Conservation (phyloP, 2,797 vertebrate species). For the Phalloptychus januarius region DNA sequence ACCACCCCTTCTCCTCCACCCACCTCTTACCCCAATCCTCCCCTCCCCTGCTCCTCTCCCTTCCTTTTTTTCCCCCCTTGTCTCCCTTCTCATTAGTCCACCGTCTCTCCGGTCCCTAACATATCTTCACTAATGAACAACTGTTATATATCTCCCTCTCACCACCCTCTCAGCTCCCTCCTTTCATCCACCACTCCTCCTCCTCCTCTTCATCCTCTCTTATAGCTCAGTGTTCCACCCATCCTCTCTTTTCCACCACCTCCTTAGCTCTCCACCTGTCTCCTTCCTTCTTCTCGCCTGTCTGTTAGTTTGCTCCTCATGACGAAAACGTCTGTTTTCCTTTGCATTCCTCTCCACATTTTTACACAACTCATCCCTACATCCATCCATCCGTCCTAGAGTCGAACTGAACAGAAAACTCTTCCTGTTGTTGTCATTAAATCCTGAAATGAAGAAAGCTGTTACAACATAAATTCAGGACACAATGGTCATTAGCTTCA, state of each 20-base stretch:
- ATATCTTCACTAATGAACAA: constrained; percentile 11
- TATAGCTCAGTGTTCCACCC: constrained; percentile 40
- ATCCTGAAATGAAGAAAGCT: not conserved
- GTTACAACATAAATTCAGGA: not conserved
- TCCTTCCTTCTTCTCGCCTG: constrained; percentile 35
- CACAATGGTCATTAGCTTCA: not conserved
- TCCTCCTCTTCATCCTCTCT: constrained; percentile 21
- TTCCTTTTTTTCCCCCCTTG: constrained; percentile 41
- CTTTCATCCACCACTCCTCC: not conserved
- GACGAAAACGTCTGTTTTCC: constrained; percentile 36
- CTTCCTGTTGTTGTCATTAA: not conserved
- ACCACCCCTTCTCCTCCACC: constrained; percentile 13
- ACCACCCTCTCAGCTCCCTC: not conserved
- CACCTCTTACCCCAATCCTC: constrained; percentile 4
- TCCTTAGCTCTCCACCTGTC: constrained; percentile 46
- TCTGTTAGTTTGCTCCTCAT: constrained; percentile 36
- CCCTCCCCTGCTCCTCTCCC: constrained; percentile 11
- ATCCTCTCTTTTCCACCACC: constrained; percentile 38
- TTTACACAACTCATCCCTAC: constrained; percentile 1
- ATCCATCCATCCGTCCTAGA: constrained; percentile 22
- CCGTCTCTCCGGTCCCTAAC: constrained; percentile 51
- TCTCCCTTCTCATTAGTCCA: constrained; percentile 63
- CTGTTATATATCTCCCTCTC: constrained; percentile 1
- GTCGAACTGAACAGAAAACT: constrained; percentile 41
- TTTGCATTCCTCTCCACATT: constrained; percentile 13